Base-by-base conservation (phyloP, 1,140 invertebrate genomes). In the Rhizoglyphus robini region DNA sequence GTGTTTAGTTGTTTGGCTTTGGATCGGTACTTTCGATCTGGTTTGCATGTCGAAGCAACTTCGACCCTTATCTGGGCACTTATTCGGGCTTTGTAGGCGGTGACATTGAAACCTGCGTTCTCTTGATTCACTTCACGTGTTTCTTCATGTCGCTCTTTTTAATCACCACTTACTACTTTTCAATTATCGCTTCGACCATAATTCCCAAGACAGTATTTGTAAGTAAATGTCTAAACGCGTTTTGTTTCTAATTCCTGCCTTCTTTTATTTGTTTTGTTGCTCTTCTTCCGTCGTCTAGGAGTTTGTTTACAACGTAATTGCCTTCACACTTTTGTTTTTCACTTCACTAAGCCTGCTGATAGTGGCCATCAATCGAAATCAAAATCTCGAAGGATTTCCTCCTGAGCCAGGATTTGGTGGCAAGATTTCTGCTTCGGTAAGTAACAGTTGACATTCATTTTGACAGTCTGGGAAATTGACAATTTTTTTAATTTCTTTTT, bases 151-250 rank as follows among this genome's bases (percentile, higher is more conserved):
- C 58, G 1, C 11, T 29, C 13, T 27, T 60, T 15, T 20, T 60
- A 1, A 3, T 60, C 3, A 29, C 29, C 15, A 60, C 27, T n/a
- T 60, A 60, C 29, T 60, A 60, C 27, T 60, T 60, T 2, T 60
- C 58, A 20, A 60, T 60, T n/a, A 29, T 60, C 29, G 58, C 58
- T 2, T 60, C 58, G 30, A 60, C 58, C 18, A 60, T 60, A 18
- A 60, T 60, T 46, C 38, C 58, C 32, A 60, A 60, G 29, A 60
- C 58, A 46, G 58, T 60, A 34, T 60, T 60, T 32, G 58, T 60
- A 60, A 29, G 58, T 27, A n/a, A 27, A 51, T 51, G 18, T 49
- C 18, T 11, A 49, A 49, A 49, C 25, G 25, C 25, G 4, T 13
- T 13, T 59, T 13, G 5, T 23, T 46, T 30, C 2, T 27, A 2